Base-by-base conservation (phyloP, 2,888 invertebrate genomes). In the Pherbina coryleti region DNA sequence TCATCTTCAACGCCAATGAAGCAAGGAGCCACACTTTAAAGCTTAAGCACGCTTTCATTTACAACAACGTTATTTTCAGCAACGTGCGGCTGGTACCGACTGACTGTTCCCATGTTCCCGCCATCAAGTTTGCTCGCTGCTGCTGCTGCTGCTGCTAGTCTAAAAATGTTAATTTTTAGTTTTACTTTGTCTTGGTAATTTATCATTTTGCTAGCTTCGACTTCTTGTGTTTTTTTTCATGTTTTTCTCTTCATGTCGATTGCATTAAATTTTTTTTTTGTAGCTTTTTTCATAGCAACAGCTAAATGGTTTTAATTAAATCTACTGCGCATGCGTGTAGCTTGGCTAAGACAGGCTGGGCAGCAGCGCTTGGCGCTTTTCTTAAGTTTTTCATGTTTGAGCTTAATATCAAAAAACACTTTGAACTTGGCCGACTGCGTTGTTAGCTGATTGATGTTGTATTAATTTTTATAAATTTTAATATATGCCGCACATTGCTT, bases 401-500 rank as follows among this genome's bases (percentile, higher is more conserved):
- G 25, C 28, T 28, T 51, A 31, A 11, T 51, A 28, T 22, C 53
- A 22, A 78, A n/a, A 78, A 76, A 74, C 66, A 77, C 88, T 87
- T 87, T 88, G 87, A 87, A 87, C 87, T 88, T 87, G 86, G 84
- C 87, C 87, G 87, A 86, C 84, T 84, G 85, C 84, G 85, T 88
- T 87, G 84, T 82, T 84, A 85, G 84, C 87, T 88, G 87, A 87
- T 88, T 87, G 87, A 88, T 88, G 87, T 87, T 84, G 86, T 87
- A 88, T 88, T 86, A 86, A 87, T 87, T 87, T 87, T 87, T 79
- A 55, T 37, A 75, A 53, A 62, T 73, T 73, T 62, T 73, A 73
- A 73, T 72, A 31, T 44, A 62, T 62, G 37, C 73, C 19, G 28
- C 64, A 64, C 28, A 60, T n/a, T 71, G 55, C 57, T 37, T 55